Conservation (phyloP, 1,140 invertebrate genomes). For the Dendrolimus punctatus region DNA sequence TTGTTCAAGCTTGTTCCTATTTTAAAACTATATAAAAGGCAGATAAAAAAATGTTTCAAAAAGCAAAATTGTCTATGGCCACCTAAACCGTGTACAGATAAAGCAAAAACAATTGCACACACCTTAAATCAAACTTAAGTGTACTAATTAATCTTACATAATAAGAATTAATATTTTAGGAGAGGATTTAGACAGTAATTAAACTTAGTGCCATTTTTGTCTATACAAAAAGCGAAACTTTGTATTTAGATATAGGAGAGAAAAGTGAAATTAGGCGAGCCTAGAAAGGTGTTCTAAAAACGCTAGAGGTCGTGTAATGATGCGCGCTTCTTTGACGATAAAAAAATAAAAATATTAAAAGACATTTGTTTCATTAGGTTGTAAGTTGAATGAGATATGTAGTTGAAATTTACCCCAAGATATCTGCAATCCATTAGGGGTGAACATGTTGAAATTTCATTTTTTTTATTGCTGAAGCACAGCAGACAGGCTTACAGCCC, state of each 20-base stretch:
- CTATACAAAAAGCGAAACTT: neutral
- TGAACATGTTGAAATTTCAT: too few species aligned
- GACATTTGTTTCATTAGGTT: too few species aligned
- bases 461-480: too few species aligned
- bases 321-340: too few species aligned
- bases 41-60: slow-evolving; percentile 15
- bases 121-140: slow-evolving; percentile 40
- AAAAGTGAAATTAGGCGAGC: slow-evolving; percentile 2
- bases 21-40: slow-evolving; percentile 15
- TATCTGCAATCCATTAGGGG: too few species aligned
- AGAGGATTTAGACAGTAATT: slow-evolving; percentile 65
- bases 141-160: slow-evolving; percentile 44
- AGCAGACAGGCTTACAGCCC: too few species aligned
- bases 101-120: slow-evolving; percentile 63
- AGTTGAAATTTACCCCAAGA: too few species aligned
- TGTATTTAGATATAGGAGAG: neutral
- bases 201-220: slow-evolving; percentile 32
- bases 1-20: slow-evolving; percentile 30
- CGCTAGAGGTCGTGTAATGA: neutral
- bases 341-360: too few species aligned
- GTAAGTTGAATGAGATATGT: too few species aligned
- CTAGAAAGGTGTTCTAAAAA: slow-evolving; percentile 2
- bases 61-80: slow-evolving; percentile 33
- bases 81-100: slow-evolving; percentile 9
- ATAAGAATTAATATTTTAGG: slow-evolving; percentile 33